These are phyloP conservation scores for Drosophila santomea DNA, from an alignment of 1,140 invertebrate species.

Conservation along the genomic window DNA sequence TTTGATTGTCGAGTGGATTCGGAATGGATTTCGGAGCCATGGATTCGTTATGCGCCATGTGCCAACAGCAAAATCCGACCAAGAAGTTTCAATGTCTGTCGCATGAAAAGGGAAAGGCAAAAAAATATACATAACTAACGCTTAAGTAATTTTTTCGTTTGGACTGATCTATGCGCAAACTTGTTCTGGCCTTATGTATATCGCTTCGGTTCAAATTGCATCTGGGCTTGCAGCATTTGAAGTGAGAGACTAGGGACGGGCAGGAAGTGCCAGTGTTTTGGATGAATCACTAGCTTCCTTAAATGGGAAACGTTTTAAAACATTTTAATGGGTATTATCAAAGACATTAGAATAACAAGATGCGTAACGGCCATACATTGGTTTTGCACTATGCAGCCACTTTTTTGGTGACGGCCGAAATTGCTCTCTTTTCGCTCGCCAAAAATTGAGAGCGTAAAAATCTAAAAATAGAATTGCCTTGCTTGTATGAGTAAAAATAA, in stretches of 20 bases:
- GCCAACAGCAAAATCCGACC: conserved; percentile 29
- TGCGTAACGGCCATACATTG: no score
- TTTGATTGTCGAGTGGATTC: conserved; percentile 73
- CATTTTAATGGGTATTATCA: not conserved
- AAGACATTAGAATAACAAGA: no score
- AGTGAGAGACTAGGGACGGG: conserved; percentile 37
- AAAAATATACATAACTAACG: conserved; percentile 52
- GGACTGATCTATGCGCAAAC: conserved; percentile 63
- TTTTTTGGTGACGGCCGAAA: no score
- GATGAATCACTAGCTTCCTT: conserved; percentile 44
- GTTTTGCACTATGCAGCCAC: no score
- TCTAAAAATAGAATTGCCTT: no score
- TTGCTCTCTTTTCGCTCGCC: no score
- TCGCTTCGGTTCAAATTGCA: conserved; percentile 56
- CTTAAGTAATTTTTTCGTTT: conserved; percentile 46
- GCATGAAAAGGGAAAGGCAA: conserved; percentile 76
- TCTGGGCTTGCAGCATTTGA: conserved; percentile 46
- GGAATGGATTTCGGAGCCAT: conserved; percentile 21
- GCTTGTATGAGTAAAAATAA: no score
- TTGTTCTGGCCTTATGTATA: conserved; percentile 62
- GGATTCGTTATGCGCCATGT: conserved; percentile 58
- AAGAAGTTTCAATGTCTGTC: conserved; percentile 70
- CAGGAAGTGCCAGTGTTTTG: conserved; percentile 27
- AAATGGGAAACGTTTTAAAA: conserved; percentile 14
- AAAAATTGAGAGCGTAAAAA: no score